Base-by-base conservation (phyloP, 2,888 invertebrate genomes). In the Leucophenga montana region DNA sequence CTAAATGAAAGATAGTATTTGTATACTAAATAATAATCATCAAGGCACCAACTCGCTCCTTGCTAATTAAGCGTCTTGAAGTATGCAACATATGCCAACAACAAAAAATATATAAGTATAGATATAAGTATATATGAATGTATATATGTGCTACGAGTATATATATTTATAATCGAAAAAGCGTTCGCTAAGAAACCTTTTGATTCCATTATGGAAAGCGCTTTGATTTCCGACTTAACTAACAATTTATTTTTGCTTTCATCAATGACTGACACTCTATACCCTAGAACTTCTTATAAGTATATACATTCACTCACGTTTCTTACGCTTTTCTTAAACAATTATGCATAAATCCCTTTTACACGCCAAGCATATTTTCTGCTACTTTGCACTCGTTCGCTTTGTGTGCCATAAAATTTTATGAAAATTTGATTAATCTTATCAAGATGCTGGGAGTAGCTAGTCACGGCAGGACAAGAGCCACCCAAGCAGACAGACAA, bases 391-490 rank as follows among this genome's bases (percentile, higher is more conserved):
- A 68, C 71, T 66, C 70, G 68, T 39, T 50, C 22, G 33, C 46
- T 64, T 46, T 57, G 70, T 77, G 73, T 73, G 77, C 69, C 75
- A 67, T 53, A 76, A 82, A 83, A 86, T 84, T 85, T 86, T 84
- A 83, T 85, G 87, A 87, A 87, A 88, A 88, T 88, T 88, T 88
- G 87, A 87, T 87, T 87, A 88, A 87, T 87, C 87, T 88, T 86
- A 87, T 87, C 86, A 87, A 84, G 87, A 85, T 85, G 78, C 75
- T 73, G 74, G 39, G 50, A 11, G 50, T 18, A 50, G 18, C 50
- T 16, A 50, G 50, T 6, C 50, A 50, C 5, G 16, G 46, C 76
- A 71, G 66, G 71, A 65, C 33, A 71, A 78, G 8, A 73, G 39
- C 66, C 66, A 56, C 66, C 56, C 61, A 59, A 67, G 31, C 22